Evolutionary conservation across 2,797 vertebrate species (phyloP).

Genomic region (Echiichthys vipera): DNA sequence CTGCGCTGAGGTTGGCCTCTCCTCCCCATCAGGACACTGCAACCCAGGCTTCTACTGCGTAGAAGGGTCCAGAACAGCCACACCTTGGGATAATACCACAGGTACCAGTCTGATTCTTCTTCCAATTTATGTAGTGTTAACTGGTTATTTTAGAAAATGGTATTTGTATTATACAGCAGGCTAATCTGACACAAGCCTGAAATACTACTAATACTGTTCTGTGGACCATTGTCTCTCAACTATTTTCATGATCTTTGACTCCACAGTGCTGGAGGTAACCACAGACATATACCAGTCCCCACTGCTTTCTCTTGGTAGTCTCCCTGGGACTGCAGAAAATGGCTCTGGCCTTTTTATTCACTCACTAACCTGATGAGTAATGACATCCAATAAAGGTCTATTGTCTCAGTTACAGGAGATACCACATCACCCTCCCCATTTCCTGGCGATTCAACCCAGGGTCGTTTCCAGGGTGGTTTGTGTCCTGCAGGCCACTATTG

Average conservation of each 20-base stretch:
- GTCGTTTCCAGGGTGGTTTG: conserved; percentile 78
- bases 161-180: conserved; percentile 1
- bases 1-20: conserved; percentile 85
- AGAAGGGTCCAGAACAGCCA: conserved; percentile 78
- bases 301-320: conserved; percentile 12
- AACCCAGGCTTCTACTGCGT: conserved; percentile 86
- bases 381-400: conserved; percentile 62
- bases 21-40: conserved; percentile 85
- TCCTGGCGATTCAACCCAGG: conserved; percentile 43
- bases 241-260: conserved; percentile 43
- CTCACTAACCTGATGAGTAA: conserved; percentile 53
- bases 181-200: neutral
- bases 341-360: conserved; percentile 52
- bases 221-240: conserved; percentile 7
- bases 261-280: conserved; percentile 7
- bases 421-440: conserved; percentile 33
- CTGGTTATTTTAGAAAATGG: conserved; percentile 17
- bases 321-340: conserved; percentile 26
- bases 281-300: conserved; percentile 19
- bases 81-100: conserved; percentile 74
- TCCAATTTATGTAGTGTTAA: conserved; percentile 5
- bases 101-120: conserved; percentile 31
- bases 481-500: conserved; percentile 89
- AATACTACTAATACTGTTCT: conserved; percentile 12
- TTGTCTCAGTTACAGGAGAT: conserved; percentile 70